Percentiles rank a stretch among this genome's conserved stretches.
These are phyloP conservation scores for Muscicapa comitata DNA, from an alignment of 2,797 vertebrate species.

Conservation along the genomic window DNA sequence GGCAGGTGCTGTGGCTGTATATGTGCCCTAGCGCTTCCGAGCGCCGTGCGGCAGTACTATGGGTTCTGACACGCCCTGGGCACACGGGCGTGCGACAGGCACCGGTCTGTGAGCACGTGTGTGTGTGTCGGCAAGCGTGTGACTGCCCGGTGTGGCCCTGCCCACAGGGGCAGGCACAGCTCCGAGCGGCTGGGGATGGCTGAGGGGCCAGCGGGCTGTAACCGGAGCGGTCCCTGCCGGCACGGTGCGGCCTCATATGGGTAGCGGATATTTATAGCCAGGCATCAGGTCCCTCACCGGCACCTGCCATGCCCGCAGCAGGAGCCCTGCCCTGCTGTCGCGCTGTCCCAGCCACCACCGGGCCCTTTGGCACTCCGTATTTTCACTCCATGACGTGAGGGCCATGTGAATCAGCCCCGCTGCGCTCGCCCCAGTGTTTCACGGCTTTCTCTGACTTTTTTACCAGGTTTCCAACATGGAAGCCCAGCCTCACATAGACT, in stretches of 20 bases:
- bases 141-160: not conserved
- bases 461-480: not conserved
- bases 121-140: not conserved
- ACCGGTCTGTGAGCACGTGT: not conserved
- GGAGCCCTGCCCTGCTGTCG: not conserved
- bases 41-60: accelerated
- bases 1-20: not conserved
- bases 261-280: not conserved
- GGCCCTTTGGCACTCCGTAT: not conserved
- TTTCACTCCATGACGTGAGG: not conserved
- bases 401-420: not conserved
- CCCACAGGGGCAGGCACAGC: not conserved
- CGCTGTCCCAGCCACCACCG: not conserved
- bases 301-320: not conserved
- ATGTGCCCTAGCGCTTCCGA: not conserved
- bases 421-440: accelerated
- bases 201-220: not conserved
- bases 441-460: not conserved
- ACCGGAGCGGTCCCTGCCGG: not conserved
- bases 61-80: not conserved
- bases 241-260: not conserved
- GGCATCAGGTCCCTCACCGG: not conserved
- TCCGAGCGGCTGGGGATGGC: not conserved
- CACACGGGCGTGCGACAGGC: not conserved
- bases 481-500: too few relatives aligned